Conservation (phyloP, 1,140 invertebrate species). For the Bombus affinis region DNA sequence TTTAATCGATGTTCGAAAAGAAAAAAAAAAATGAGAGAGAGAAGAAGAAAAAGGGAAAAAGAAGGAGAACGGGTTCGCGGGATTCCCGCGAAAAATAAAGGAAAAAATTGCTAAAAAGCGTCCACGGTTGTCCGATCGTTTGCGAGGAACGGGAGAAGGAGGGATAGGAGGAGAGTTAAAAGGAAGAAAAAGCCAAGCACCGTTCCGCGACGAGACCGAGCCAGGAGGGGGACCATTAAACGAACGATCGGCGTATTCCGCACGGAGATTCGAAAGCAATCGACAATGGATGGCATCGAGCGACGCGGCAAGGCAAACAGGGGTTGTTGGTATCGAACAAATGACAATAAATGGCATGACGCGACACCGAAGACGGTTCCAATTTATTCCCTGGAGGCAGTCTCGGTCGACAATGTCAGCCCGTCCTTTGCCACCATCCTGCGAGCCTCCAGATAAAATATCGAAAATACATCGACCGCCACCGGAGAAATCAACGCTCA, state of each 20-base stretch:
- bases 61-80: neutral
- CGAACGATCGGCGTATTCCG: constrained; percentile 38
- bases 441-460: constrained; percentile 61
- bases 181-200: neutral
- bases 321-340: constrained; percentile 74
- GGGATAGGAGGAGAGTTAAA: neutral
- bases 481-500: constrained; percentile 43
- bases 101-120: constrained; percentile 29
- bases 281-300: constrained; percentile 51
- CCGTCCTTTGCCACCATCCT: constrained; percentile 43
- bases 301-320: constrained; percentile 45
- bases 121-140: constrained; percentile 24
- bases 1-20: constrained; percentile 37
- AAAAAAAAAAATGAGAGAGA: neutral
- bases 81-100: neutral
- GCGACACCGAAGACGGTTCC: constrained; percentile 74
- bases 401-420: constrained; percentile 48
- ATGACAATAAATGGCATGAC: constrained; percentile 77
- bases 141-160: too few species aligned
- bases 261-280: constrained; percentile 44
- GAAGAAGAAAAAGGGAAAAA: neutral
- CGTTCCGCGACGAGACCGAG: neutral
- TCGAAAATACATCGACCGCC: constrained; percentile 70
- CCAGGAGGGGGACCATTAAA: constrained; percentile 16
- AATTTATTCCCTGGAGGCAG: constrained; percentile 73